phyloP scores from a whole-genome alignment of 2,888 invertebrate genomes.

The Melieria omissa region DNA sequence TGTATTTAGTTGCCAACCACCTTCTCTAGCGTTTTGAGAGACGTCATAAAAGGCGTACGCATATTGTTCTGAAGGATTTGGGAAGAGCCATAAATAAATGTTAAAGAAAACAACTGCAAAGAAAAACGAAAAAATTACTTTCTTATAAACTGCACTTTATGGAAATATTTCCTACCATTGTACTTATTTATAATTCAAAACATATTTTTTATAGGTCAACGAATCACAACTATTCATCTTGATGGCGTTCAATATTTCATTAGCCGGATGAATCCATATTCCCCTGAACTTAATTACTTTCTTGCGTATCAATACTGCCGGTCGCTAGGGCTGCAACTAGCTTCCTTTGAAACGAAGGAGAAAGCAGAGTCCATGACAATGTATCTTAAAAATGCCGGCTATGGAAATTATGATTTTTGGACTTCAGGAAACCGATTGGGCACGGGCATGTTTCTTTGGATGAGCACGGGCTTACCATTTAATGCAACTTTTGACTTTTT shows the following conservation, averaged over 20 bases:
- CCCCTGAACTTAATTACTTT: conserved; percentile 87
- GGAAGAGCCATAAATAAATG: no score
- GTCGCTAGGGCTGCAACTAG: conserved; percentile 84
- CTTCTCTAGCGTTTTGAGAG: no score
- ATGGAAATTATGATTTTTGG: conserved; percentile 88
- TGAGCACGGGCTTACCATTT: conserved; percentile 88
- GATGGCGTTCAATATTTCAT: conserved; percentile 89
- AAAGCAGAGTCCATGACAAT: conserved; percentile 87
- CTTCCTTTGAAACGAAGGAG: conserved; percentile 87
- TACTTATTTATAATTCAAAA: not conserved
- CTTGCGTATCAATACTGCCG: conserved; percentile 89
- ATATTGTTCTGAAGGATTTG: no score
- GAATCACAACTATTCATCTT: conserved; percentile 86
- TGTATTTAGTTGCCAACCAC: no score
- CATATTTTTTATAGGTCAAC: conserved; percentile 72
- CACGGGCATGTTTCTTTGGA: conserved; percentile 89
- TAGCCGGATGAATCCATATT: conserved; percentile 88
- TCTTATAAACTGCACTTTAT: no score
- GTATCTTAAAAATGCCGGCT: conserved; percentile 85
- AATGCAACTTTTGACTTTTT: conserved; percentile 90
- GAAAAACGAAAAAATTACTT: no score
- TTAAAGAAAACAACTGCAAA: no score
- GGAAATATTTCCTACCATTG: no score
- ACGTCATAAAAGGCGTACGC: no score
- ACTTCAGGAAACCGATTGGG: conserved; percentile 88